Base-by-base conservation (phyloP, 2,797 vertebrate genomes). In the Oreochromis mossambicus region DNA sequence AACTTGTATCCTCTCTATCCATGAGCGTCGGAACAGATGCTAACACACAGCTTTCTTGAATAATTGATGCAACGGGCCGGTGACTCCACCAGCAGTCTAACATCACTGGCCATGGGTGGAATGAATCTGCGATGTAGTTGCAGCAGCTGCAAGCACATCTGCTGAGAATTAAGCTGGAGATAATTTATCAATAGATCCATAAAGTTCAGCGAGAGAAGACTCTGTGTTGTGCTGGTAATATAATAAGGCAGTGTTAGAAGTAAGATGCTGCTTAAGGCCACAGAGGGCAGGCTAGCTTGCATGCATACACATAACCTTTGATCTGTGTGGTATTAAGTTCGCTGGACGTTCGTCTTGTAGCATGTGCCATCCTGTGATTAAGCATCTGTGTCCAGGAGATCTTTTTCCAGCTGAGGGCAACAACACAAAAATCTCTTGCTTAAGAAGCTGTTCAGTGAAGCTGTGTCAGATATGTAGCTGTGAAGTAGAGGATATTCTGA, bases 51-150 rank as follows among this genome's bases (percentile, higher is more conserved):
- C 87, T 90, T 86, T 84, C 85, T 52, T 94, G 52, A 93, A 93
- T 94, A 89, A 94, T 92, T 90, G 77, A 94, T 93, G 91, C 13
- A 51, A 81, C 82, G 86, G 84, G 85, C 86, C 14, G 8, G 66
- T 87, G 70, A 79, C 63, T 88, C 81, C 43, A 50, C 14, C 36
- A 24, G 32, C 17, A 55, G 58, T 76, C 58, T 48, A 73, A 68
- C 81, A 81, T 91, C 76, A 46, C 78, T 78, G 81, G 81, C 85
- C 80, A 78, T 24, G 73, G 55, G 52, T 86, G 81, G 77, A 88
- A 86, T 26, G 61, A 58, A 85, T 81, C 50, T 52, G 43, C 83
- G 56, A 76, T 82, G 84, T 84, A 86, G 86, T 19, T 75, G 70
- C 70, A 82, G 68, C 75, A 88, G 41, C 78, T 83, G 46, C 32